Evolutionary conservation across 2,113 vertebrate genomes (phyloP).

Genomic region (Peromyscus californicus): DNA sequence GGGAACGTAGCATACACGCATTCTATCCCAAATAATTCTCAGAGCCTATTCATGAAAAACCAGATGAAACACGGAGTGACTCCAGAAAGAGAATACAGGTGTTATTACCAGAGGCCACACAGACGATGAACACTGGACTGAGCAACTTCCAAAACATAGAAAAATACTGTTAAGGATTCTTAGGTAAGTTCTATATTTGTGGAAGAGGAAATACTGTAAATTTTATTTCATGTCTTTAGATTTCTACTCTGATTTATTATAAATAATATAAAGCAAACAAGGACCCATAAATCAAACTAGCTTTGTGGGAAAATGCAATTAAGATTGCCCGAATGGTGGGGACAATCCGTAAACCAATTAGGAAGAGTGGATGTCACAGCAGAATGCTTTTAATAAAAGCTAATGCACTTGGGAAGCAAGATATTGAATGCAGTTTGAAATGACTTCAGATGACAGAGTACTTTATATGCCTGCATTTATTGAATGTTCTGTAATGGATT

Average conservation of each 20-base stretch:
- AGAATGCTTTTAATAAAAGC: slow-evolving; percentile 82
- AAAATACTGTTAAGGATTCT: slow-evolving; percentile 1
- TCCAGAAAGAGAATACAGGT: background rate
- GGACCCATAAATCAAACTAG: slow-evolving; percentile 75
- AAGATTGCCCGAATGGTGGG: slow-evolving; percentile 68
- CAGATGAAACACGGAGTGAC: background rate
- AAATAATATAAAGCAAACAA: slow-evolving; percentile 76
- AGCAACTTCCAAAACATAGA: slow-evolving; percentile 35
- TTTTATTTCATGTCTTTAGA: slow-evolving; percentile 65
- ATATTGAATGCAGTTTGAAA: slow-evolving; percentile 57
- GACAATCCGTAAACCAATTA: slow-evolving; percentile 81
- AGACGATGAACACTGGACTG: background rate
- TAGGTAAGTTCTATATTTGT: background rate
- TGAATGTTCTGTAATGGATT: slow-evolving; percentile 64
- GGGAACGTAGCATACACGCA: background rate
- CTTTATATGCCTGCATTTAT: slow-evolving; percentile 57
- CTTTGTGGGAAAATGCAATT: slow-evolving; percentile 78
- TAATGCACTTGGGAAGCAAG: slow-evolving; percentile 69
- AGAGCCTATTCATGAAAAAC: background rate
- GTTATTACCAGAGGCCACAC: background rate
- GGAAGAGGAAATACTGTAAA: background rate
- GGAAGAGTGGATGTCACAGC: slow-evolving; percentile 74
- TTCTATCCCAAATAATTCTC: slow-evolving; percentile 32
- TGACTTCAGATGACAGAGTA: slow-evolving; percentile 60
- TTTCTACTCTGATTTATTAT: slow-evolving; percentile 63